Percentiles rank a stretch among this genome's conserved stretches.
phyloP scores from a whole-genome alignment of 2,113 vertebrate species.

The Suricata suricatta region DNA sequence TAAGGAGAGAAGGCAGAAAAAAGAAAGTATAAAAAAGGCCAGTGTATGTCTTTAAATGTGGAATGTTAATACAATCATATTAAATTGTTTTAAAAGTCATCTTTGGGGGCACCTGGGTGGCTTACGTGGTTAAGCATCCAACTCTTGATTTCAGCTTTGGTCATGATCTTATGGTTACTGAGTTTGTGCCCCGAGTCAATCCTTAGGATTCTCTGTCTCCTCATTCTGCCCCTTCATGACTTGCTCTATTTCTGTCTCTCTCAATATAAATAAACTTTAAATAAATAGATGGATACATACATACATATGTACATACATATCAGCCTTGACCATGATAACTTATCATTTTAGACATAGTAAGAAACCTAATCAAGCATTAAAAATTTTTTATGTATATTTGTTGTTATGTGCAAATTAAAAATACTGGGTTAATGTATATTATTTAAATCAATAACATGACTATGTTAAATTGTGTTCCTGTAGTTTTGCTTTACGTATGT shows the following conservation, averaged over 20 bases:
- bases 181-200: too few relatives aligned
- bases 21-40: background rate
- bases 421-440: background rate
- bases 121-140: too few relatives aligned
- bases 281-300: too few relatives aligned
- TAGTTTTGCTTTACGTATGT: conserved; percentile 5
- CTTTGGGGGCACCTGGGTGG: background rate
- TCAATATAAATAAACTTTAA: too few relatives aligned
- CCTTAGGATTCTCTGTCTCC: too few relatives aligned
- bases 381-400: background rate
- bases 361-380: conserved; percentile 2
- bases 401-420: conserved; percentile 42
- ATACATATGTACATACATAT: too few relatives aligned
- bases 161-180: too few relatives aligned
- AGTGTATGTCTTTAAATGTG: background rate
- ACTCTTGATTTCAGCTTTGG: too few relatives aligned
- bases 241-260: too few relatives aligned
- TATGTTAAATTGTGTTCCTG: background rate
- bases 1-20: background rate
- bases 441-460: conserved; percentile 21
- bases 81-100: background rate
- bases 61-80: background rate
- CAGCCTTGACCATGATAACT: background rate
- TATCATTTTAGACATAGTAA: conserved; percentile 8
- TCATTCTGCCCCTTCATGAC: too few relatives aligned